Evolutionary conservation across 2,888 invertebrate species (phyloP).

Genomic region (Muschampia plurimacula): DNA sequence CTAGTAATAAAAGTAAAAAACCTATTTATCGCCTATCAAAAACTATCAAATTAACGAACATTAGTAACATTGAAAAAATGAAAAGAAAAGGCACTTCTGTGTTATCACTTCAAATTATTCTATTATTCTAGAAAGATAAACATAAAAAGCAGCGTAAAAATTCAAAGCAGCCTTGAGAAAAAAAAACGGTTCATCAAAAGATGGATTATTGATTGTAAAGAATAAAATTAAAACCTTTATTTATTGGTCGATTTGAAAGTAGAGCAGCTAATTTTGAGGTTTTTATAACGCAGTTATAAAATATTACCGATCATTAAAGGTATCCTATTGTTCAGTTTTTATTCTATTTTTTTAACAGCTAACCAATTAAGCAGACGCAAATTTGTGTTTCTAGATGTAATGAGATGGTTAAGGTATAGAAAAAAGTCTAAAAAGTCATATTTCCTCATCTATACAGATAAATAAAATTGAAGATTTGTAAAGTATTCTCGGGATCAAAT

Average conservation of each 20-base stretch:
- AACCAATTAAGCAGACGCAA: neutral
- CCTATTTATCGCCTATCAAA: neutral
- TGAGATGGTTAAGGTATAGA: too few relatives aligned
- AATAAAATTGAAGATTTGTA: too few relatives aligned
- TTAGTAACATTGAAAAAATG: neutral
- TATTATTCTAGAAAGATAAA: neutral
- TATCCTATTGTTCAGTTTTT: too few relatives aligned
- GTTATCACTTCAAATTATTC: neutral
- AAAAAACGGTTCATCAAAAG: neutral
- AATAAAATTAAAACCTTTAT: neutral
- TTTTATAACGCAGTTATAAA: neutral
- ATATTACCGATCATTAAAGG: too few relatives aligned
- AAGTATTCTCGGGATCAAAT: too few relatives aligned
- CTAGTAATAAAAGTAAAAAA: neutral
- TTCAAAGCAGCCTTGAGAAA: neutral
- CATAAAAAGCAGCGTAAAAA: neutral
- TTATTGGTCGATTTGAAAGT: neutral
- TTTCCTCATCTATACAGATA: too few relatives aligned
- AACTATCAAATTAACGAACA: neutral
- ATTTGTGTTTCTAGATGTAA: too few relatives aligned
- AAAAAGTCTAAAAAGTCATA: too few relatives aligned
- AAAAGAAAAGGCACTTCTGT: neutral
- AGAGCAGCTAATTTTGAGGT: neutral
- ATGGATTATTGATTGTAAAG: neutral
- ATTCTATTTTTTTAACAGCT: too few relatives aligned